phyloP scores from a whole-genome alignment of 1,140 invertebrate species.

The Nixonia krombeini region DNA sequence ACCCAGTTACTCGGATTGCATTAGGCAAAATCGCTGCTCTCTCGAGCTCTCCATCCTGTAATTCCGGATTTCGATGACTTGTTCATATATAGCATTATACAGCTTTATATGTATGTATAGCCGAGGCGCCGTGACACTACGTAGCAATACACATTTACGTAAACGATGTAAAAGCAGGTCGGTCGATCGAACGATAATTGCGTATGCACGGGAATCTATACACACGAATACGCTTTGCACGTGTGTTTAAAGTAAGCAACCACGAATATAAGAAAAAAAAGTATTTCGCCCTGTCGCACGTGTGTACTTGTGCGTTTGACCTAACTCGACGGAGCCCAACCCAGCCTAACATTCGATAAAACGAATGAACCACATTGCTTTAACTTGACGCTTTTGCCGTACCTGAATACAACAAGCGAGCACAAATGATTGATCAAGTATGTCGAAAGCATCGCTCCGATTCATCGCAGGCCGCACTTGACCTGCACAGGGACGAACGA shows the following conservation, averaged over 20 bases:
- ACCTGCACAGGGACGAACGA: neutral
- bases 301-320: too few relatives aligned
- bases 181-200: conserved; percentile 14
- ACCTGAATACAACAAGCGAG: too few relatives aligned
- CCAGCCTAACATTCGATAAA: too few relatives aligned
- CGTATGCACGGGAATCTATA: neutral
- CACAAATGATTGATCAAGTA: neutral
- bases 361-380: too few relatives aligned
- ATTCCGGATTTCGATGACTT: conserved; percentile 25
- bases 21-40: conserved; percentile 13
- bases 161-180: conserved; percentile 25
- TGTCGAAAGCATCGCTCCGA: neutral
- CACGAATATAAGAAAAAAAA: too few relatives aligned
- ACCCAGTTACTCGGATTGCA: conserved; percentile 59
- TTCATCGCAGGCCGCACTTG: conserved; percentile 2
- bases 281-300: too few relatives aligned
- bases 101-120: too few relatives aligned
- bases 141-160: conserved; percentile 19
- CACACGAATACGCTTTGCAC: neutral
- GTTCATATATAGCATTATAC: conserved; percentile 16
- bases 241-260: too few relatives aligned
- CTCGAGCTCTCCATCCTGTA: conserved; percentile 11
- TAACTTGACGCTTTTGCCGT: too few relatives aligned
- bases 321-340: too few relatives aligned
- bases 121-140: conserved; percentile 16